phyloP scores from a whole-genome alignment of 2,797 vertebrate species.

The Danio kyathit region DNA sequence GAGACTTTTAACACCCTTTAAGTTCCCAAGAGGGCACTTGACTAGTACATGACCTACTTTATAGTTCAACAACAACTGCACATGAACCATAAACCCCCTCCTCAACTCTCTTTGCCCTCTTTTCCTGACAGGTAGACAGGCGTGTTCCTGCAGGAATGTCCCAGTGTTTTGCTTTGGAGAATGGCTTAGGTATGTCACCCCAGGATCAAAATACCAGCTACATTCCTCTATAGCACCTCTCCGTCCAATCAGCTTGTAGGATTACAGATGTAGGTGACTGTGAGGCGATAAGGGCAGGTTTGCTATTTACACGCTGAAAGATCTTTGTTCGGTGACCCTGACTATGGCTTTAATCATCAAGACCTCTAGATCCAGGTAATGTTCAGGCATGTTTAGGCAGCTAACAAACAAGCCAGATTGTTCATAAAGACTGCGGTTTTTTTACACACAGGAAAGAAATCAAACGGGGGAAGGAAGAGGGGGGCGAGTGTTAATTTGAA shows the following conservation, averaged over 20 bases:
- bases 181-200: conserved; percentile 48
- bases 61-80: not conserved
- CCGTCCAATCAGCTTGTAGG: conserved; percentile 10
- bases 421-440: conserved; percentile 20
- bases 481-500: conserved; percentile 30
- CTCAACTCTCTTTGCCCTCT: conserved; percentile 3
- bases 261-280: conserved; percentile 20
- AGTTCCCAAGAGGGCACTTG: conserved; percentile 5
- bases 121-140: conserved; percentile 60
- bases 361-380: conserved; percentile 18
- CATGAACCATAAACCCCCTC: conserved; percentile 36
- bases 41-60: conserved; percentile 47
- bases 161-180: conserved; percentile 57
- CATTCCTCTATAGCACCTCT: conserved; percentile 55
- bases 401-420: conserved; percentile 13
- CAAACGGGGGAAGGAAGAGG: conserved; percentile 31
- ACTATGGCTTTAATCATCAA: conserved; percentile 26
- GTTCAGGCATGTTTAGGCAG: conserved; percentile 24
- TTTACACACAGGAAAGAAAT: conserved; percentile 32
- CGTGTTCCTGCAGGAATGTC: conserved; percentile 71
- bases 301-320: not conserved
- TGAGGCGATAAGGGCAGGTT: not conserved
- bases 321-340: conserved; percentile 34
- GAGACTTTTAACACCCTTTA: conserved; percentile 25
- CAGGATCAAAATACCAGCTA: conserved; percentile 37